Percentiles rank a stretch among this genome's conserved stretches.
phyloP scores from a whole-genome alignment of 2,113 vertebrate genomes.

The Antigone vipio region DNA sequence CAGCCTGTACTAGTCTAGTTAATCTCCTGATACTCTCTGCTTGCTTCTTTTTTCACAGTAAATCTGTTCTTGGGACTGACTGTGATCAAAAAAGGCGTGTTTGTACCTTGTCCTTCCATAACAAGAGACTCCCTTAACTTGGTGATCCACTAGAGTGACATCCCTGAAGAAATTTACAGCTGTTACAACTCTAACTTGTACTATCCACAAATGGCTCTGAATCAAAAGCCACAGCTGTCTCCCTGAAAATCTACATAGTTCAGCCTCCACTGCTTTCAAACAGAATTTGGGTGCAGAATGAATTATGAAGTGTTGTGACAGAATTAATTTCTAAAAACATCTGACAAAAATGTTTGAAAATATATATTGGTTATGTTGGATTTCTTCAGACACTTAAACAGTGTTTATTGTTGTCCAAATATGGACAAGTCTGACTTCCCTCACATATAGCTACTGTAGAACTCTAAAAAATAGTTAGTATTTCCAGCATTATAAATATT shows the following conservation, averaged over 20 bases:
- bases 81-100: neutral
- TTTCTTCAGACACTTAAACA: neutral
- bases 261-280: neutral
- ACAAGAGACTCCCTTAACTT: neutral
- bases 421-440: neutral
- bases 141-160: neutral
- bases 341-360: neutral
- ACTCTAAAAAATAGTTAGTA: neutral
- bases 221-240: neutral
- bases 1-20: neutral
- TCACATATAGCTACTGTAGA: neutral
- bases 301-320: neutral
- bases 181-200: neutral
- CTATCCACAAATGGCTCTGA: neutral
- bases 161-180: neutral
- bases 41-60: neutral
- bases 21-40: neutral
- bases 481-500: neutral
- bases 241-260: neutral
- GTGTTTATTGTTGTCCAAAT: neutral
- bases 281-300: neutral
- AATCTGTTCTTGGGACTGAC: neutral
- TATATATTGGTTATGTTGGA: neutral
- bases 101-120: neutral
- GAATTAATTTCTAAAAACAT: neutral